Conservation (phyloP, 2,888 invertebrate genomes). For the Aethes cnicana region DNA sequence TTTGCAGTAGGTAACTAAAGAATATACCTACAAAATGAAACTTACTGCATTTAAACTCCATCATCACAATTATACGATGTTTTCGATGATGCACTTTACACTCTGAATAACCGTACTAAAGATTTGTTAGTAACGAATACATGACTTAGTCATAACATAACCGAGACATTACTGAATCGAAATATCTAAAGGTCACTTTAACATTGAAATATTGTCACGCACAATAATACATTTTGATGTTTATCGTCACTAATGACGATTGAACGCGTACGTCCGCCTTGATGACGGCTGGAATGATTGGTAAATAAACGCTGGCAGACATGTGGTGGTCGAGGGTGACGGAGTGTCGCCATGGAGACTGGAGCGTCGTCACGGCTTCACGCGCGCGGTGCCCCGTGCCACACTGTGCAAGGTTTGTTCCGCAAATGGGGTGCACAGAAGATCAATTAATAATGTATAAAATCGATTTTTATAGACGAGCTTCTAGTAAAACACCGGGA, state of each 20-base stretch:
- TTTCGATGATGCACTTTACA: neutral
- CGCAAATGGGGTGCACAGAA: conserved; percentile 40
- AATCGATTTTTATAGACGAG: neutral
- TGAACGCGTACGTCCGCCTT: conserved; percentile 46
- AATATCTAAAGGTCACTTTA: conserved; percentile 37
- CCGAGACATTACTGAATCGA: conserved; percentile 4
- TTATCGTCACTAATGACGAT: conserved; percentile 28
- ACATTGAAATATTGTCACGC: conserved; percentile 34
- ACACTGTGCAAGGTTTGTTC: conserved; percentile 53
- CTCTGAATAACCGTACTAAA: no score
- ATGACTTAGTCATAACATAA: conserved; percentile 16
- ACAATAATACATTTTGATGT: conserved; percentile 34
- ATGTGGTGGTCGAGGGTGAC: conserved; percentile 39
- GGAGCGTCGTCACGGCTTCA: no score
- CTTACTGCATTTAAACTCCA: conserved; percentile 15
- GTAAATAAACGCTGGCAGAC: conserved; percentile 63
- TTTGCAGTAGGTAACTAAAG: no score
- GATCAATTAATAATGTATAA: conserved; percentile 31
- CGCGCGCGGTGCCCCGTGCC: no score
- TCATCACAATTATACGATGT: neutral
- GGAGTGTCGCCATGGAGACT: conserved; percentile 59
- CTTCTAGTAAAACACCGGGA: neutral
- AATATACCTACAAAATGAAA: no score
- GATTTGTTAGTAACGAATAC: no score
- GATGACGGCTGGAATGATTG: conserved; percentile 56